phyloP scores from a whole-genome alignment of 1,140 invertebrate species.

The Tetraneura akinire region DNA sequence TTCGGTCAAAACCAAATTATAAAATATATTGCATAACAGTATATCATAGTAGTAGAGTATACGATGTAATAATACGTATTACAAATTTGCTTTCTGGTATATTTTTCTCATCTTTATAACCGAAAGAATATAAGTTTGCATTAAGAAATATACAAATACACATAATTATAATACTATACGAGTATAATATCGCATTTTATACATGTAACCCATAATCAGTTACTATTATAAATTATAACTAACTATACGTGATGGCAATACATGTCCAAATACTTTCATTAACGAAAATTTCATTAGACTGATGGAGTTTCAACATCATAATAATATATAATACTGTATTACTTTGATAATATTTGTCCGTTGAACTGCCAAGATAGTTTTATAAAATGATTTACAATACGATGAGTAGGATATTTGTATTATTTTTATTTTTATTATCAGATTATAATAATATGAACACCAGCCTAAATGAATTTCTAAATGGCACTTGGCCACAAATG shows the following conservation, averaged over 20 bases:
- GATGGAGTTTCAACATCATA: not conserved
- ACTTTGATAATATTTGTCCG: not conserved
- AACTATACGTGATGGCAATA: not conserved
- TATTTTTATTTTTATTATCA: not conserved
- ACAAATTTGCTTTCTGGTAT: no score
- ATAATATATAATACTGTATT: not conserved
- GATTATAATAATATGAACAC: not conserved
- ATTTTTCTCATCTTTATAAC: no score
- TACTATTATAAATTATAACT: no score
- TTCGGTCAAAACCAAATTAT: no score
- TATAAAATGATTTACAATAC: not conserved
- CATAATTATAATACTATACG: not conserved
- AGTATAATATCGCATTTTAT: not conserved
- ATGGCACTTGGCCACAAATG: no score
- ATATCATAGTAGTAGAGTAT: no score
- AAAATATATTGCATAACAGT: no score
- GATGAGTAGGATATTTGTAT: not conserved
- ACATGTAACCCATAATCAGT: not conserved
- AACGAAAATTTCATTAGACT: slow-evolving; percentile 3
- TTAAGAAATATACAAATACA: not conserved
- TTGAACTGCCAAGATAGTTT: not conserved
- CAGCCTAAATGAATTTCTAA: no score
- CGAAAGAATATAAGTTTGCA: not conserved
- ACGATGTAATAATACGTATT: no score
- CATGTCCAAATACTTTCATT: not conserved